These are phyloP conservation scores for Adelphocoris suturalis DNA, from an alignment of 2,888 invertebrate species.

Conservation along the genomic window DNA sequence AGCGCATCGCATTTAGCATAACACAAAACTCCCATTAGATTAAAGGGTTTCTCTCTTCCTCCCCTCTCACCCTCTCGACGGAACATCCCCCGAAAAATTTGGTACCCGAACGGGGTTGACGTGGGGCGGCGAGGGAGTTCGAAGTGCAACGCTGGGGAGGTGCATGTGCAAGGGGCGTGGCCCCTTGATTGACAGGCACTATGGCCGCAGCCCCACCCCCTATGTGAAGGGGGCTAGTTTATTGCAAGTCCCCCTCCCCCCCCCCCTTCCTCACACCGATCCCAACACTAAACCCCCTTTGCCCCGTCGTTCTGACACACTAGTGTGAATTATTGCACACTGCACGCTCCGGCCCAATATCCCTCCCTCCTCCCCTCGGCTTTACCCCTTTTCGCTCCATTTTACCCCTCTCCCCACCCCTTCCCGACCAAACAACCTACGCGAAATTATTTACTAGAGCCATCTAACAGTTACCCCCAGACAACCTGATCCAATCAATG, in stretches of 20 bases:
- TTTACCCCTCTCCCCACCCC: background rate
- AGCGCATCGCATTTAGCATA: conserved; percentile 63
- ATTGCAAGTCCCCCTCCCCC: conserved; percentile 68
- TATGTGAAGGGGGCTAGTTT: conserved; percentile 70
- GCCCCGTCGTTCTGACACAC: conserved; percentile 56
- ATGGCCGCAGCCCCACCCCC: conserved; percentile 73
- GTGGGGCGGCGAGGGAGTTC: conserved; percentile 3
- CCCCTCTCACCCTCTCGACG: background rate
- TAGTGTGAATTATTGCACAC: conserved; percentile 72
- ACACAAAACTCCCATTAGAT: conserved; percentile 71
- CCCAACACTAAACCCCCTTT: conserved; percentile 1
- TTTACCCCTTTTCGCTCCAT: background rate
- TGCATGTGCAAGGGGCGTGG: conserved; percentile 74
- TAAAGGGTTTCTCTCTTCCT: conserved; percentile 30
- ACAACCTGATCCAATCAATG: conserved; percentile 71
- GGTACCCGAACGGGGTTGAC: conserved; percentile 16
- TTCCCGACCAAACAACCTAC: conserved; percentile 64
- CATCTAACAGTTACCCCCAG: conserved; percentile 69
- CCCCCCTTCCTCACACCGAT: background rate
- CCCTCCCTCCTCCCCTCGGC: conserved; percentile 10
- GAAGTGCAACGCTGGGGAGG: conserved; percentile 62
- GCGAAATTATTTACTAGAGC: conserved; percentile 72
- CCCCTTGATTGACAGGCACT: conserved; percentile 73
- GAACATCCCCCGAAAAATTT: conserved; percentile 25
- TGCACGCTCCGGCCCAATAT: conserved; percentile 70